Percentiles rank a stretch among this genome's conserved stretches.
Conservation (phyloP, 2,888 invertebrate genomes). For the Galerucella calmariensis region DNA sequence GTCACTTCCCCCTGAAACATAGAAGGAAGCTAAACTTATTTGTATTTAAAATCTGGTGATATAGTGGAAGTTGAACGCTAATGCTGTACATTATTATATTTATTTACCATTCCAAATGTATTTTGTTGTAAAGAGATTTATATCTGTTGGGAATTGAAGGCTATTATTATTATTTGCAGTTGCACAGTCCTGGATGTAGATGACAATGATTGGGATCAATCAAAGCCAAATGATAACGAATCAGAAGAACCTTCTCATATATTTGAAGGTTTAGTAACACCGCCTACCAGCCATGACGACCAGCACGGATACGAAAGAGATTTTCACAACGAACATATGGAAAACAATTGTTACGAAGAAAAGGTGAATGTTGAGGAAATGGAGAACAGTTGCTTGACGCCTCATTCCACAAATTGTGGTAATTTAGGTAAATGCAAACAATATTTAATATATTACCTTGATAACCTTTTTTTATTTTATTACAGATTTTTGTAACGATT, state of each 20-base stretch:
- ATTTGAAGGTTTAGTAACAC: constrained; percentile 44
- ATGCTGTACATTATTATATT: too few species aligned
- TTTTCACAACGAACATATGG: constrained; percentile 18
- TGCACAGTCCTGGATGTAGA: background rate
- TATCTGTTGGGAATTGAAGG: too few species aligned
- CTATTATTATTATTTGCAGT: background rate
- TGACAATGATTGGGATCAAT: background rate
- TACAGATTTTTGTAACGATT: constrained; percentile 4
- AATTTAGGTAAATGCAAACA: constrained; percentile 2
- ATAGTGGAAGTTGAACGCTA: too few species aligned
- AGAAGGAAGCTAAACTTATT: too few species aligned
- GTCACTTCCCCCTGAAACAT: too few species aligned
- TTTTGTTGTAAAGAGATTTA: too few species aligned
- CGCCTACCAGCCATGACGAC: constrained; percentile 44
- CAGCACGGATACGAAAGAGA: constrained; percentile 37
- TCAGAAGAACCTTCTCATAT: constrained; percentile 16
- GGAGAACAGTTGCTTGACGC: background rate
- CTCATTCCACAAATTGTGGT: constrained; percentile 1
- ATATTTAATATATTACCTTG: background rate
- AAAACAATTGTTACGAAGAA: background rate
- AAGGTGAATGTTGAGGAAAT: background rate
- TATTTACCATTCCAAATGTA: too few species aligned
- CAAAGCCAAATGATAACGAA: background rate
- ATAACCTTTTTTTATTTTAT: background rate
- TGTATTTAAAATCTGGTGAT: too few species aligned